Base-by-base conservation (phyloP, 2,797 vertebrate genomes). In the Crocidura indochinensis region DNA sequence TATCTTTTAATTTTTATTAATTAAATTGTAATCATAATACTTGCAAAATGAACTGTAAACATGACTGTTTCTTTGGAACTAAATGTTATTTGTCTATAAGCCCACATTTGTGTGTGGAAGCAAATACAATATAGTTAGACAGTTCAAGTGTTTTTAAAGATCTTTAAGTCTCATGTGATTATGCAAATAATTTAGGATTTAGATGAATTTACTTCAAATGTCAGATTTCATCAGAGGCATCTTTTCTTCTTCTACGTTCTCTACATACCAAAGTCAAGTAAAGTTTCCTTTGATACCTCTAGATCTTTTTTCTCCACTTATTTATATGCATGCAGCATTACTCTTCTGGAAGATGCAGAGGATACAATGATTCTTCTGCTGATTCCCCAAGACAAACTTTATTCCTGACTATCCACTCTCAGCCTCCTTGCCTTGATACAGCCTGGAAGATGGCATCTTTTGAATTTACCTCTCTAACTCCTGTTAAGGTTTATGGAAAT, bases 21-120 rank as follows among this genome's bases (percentile, higher is more conserved):
- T 53, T 0, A 92, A 87, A 78, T 44, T 24, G 2, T 2, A 72
- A 27, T 64, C 68, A 69, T 84, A 74, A 91, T 92, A 62, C 60
- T 69, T 65, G 27, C 22, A 51, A n/a, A 0, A 11, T 84, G 10
- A 8, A 31, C 64, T 92, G 75, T 84, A 69, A 90, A 88, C 9
- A 1, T 29, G 10, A 56, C 53, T 56, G 26, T 69, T 86, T 89
- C 22, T 91, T 80, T 74, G 38, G 47, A 74, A 69, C 6, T 75
- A 64, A 86, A 69, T 71, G 80, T 31, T 60, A 26, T 24, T 87
- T 74, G 15, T 19, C 86, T 7, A n/a, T 51, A 64, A 88, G 38
- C 11, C 22, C 9, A 74, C 0, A 14, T 69, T 80, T 84, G 44
- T 84, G 14, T 47, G 77, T 91, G 46, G 51, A 74, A 65, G 44